Evolutionary conservation across 2,888 invertebrate genomes (phyloP), one percentile per base, ranked within the genome.

Genomic region (Aethes cnicana): DNA sequence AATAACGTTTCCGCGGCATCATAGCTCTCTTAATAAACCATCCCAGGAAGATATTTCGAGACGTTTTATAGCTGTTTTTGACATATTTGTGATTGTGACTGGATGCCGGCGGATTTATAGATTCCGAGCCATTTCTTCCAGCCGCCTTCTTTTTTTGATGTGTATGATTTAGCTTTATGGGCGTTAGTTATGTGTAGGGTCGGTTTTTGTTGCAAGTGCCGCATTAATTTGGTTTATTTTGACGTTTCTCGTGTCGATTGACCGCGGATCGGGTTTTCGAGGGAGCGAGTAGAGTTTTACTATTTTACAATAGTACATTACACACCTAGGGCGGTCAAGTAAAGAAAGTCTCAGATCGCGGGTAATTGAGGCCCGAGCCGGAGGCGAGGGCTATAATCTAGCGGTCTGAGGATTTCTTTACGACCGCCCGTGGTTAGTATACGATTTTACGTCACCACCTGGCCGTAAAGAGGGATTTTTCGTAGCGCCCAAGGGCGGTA

Each of bases 31-130:
- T 77, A 83, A 86, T 85, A 84, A 84, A 85, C 78, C 78, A 84
- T 83, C 80, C 74, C 68, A 63, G 59, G 73, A 69, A 79, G 77
- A 74, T 69, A 74, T 72, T 48, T 44, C 57, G 64, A 64, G 80
- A 79, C 79, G 69, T 77, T 83, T 78, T 84, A 84, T 82, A 70
- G 78, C 75, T 75, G 58, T 72, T 78, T 81, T 69, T 86, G 88
- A 88, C 88, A 87, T 86, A 85, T 87, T 87, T 87, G 87, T 88
- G 88, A 88, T 77, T 84, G 75, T 77, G 75, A 72, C 71, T 74
- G 69, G 65, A 58, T 57, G 64, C 61, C 62, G 63, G 56, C 64
- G 65, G 79, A 82, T 81, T 82, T 83, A 83, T 82, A 74, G 78
- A 81, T 81, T 79, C 80, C 77, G 57, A 76, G 64, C 79, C 79